Conservation (phyloP, 2,888 invertebrate genomes). For the Idaea dimidiata region DNA sequence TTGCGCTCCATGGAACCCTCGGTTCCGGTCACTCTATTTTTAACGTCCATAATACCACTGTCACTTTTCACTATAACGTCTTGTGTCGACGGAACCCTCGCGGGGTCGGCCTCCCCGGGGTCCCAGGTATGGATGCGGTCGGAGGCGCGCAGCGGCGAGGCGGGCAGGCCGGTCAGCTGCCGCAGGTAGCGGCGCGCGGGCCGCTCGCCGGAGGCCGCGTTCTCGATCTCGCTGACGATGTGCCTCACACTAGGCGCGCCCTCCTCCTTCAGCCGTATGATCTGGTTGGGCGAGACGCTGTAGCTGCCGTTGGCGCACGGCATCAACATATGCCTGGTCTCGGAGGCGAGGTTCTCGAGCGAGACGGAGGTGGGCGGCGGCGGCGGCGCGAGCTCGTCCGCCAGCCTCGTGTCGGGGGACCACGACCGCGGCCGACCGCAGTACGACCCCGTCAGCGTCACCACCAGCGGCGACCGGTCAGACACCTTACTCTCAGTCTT, state of each 20-base stretch:
- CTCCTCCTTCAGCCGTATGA: conserved; percentile 88
- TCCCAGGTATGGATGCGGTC: conserved; percentile 85
- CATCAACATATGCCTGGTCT: conserved; percentile 89
- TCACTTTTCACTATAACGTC: conserved; percentile 76
- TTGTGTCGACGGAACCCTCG: conserved; percentile 43
- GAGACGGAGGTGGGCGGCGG: conserved; percentile 86
- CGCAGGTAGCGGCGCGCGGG: conserved; percentile 40
- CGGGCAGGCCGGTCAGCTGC: conserved; percentile 20
- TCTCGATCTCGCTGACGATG: conserved; percentile 87
- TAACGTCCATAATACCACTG: conserved; percentile 72
- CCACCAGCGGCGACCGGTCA: conserved; percentile 82
- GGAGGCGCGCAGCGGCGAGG: conserved; percentile 14
- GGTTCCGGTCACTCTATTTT: conserved; percentile 59
- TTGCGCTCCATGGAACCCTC: conserved; percentile 87
- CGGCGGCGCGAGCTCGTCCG: conserved; percentile 80
- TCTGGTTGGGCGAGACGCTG: conserved; percentile 95
- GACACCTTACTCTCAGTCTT: conserved; percentile 80
- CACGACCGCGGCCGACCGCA: conserved; percentile 84
- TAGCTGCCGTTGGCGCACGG: conserved; percentile 93
- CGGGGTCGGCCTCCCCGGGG: conserved; percentile 79
- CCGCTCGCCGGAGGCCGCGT: conserved; percentile 59
- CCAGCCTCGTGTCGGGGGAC: conserved; percentile 85
- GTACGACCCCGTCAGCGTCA: conserved; percentile 74
- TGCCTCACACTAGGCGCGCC: conserved; percentile 84
- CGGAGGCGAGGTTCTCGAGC: conserved; percentile 77